Conservation (phyloP, 23 tunicate genomes). For the Aplidium turbinatum region DNA sequence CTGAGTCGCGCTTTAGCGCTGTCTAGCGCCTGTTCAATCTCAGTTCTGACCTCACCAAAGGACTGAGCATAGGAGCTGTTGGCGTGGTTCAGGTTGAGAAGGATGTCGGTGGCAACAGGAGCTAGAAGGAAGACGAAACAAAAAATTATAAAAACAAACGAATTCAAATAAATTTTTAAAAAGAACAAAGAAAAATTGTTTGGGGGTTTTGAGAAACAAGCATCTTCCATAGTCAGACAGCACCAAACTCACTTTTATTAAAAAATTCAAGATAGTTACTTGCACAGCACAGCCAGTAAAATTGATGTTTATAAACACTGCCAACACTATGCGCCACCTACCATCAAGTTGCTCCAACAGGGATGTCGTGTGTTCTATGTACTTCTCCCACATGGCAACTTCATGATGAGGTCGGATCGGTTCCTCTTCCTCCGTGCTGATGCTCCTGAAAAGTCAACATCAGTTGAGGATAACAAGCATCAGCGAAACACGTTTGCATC, state of each 20-base stretch:
- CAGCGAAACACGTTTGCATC: no score
- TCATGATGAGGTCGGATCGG: slow-evolving; percentile 88
- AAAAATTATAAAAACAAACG: no score
- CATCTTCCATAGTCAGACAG: not conserved
- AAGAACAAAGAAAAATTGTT: no score
- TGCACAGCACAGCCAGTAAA: no score
- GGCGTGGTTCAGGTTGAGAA: slow-evolving; percentile 77
- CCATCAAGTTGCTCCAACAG: slow-evolving; percentile 77
- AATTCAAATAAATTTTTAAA: no score
- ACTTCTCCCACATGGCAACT: slow-evolving; percentile 73
- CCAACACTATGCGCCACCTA: no score
- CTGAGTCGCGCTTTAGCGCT: slow-evolving; percentile 65
- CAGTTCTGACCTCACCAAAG: slow-evolving; percentile 74
- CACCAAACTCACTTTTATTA: no score
- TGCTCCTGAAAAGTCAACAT: slow-evolving; percentile 44
- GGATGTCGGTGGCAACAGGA: slow-evolving; percentile 79
- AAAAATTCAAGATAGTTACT: no score
- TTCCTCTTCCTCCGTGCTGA: slow-evolving; percentile 63
- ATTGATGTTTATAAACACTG: no score
- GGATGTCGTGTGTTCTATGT: slow-evolving; percentile 78
- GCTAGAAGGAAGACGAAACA: no score
- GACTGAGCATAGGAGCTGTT: slow-evolving; percentile 87
- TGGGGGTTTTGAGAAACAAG: no score
- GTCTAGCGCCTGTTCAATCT: slow-evolving; percentile 60
- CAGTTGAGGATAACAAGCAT: no score